phyloP scores from a whole-genome alignment of 2,113 vertebrate genomes.

The Alligator sinensis region DNA sequence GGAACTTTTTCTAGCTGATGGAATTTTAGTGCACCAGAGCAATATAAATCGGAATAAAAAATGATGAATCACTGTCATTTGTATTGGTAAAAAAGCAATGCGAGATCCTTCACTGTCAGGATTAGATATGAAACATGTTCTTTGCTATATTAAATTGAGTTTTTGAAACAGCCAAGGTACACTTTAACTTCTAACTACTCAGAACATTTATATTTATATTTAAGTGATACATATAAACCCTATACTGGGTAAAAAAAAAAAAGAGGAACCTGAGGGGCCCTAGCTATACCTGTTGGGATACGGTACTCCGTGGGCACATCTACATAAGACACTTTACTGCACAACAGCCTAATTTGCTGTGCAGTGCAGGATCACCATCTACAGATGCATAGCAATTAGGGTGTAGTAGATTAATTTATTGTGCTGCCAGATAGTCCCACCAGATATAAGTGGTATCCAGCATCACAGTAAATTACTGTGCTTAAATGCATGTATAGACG shows the following conservation, averaged over 20 bases:
- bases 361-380: no score
- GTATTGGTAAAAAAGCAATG: conserved; percentile 72
- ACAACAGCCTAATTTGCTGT: no score
- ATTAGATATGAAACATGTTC: conserved; percentile 70
- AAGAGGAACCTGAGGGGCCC: no score
- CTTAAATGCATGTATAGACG: no score
- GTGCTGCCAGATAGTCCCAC: no score
- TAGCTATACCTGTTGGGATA: no score
- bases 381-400: no score
- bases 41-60: conserved; percentile 72
- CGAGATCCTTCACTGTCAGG: conserved; percentile 71
- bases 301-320: no score
- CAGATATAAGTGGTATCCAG: no score
- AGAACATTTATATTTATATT: background rate
- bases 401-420: no score
- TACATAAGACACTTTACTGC: no score
- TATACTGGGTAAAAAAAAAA: background rate
- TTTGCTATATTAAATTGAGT: conserved; percentile 67
- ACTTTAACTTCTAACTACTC: conserved; percentile 62
- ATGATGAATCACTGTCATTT: conserved; percentile 77
- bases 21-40: conserved; percentile 34
- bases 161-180: conserved; percentile 65
- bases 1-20: conserved; percentile 55
- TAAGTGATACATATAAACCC: background rate
- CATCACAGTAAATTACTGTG: no score